Evolutionary conservation across 1,140 invertebrate species (phyloP).

Genomic region (Magallana angulata): DNA sequence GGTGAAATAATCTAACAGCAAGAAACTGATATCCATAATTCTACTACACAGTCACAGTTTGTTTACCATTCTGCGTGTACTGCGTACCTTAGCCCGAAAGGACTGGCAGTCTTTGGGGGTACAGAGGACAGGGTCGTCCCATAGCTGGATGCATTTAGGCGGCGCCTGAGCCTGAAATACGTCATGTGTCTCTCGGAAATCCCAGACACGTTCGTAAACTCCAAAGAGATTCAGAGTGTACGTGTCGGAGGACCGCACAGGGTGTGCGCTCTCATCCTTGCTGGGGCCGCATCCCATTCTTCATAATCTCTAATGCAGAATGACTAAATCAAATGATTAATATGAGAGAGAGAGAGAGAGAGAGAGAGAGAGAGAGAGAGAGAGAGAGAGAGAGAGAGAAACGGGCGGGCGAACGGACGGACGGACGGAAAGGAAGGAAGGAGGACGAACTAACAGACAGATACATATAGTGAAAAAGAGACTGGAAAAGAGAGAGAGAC

Average conservation of each 20-base stretch:
- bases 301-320: neutral
- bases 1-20: no score
- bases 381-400: neutral
- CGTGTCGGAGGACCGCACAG: neutral
- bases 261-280: neutral
- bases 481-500: no score
- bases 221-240: conserved; percentile 22
- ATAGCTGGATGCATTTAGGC: conserved; percentile 4
- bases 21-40: no score
- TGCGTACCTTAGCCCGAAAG: conserved; percentile 5
- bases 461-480: no score
- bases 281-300: conserved; percentile 33
- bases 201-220: conserved; percentile 39
- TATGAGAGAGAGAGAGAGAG: neutral
- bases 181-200: conserved; percentile 9
- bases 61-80: no score
- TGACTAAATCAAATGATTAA: neutral
- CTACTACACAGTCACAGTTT: no score
- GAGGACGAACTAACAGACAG: neutral
- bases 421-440: neutral
- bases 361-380: neutral
- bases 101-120: neutral
- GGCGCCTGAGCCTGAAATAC: neutral
- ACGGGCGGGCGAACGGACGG: neutral
- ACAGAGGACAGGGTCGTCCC: neutral